phyloP scores from a whole-genome alignment of 2,797 vertebrate genomes.

The Gymnothorax reevesii region DNA sequence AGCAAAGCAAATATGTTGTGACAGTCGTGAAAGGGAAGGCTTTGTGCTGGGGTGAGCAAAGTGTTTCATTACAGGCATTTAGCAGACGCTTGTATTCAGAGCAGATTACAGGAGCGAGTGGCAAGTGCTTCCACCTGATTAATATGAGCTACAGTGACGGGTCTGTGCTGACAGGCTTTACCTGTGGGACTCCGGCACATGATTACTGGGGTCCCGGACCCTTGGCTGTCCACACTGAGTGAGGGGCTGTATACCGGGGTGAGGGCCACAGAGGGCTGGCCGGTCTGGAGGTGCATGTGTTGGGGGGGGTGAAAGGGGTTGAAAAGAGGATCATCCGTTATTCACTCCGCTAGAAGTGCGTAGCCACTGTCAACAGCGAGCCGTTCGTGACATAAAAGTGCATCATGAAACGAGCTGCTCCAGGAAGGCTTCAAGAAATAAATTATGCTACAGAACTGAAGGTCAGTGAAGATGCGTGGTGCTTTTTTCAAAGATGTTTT shows the following conservation, averaged over 20 bases:
- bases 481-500: background rate
- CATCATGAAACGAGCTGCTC: background rate
- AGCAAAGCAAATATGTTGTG: slow-evolving; percentile 6
- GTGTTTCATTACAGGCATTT: background rate
- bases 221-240: slow-evolving; percentile 78
- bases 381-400: background rate
- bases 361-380: background rate
- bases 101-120: background rate
- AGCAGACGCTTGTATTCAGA: background rate
- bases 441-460: background rate
- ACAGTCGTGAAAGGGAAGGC: too few relatives aligned
- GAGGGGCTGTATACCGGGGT: slow-evolving; percentile 80
- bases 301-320: background rate
- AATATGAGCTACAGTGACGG: background rate
- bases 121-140: background rate
- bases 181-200: slow-evolving; percentile 93
- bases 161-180: slow-evolving; percentile 47
- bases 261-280: slow-evolving; percentile 77
- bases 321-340: background rate
- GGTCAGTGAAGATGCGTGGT: background rate
- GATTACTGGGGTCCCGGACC: slow-evolving; percentile 82
- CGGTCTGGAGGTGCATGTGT: slow-evolving; percentile 66
- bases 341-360: background rate
- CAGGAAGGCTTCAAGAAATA: background rate
- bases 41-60: background rate